These are phyloP conservation scores for Microctenopoma lineatum DNA, from an alignment of 2,797 vertebrate species.

Conservation along the genomic window DNA sequence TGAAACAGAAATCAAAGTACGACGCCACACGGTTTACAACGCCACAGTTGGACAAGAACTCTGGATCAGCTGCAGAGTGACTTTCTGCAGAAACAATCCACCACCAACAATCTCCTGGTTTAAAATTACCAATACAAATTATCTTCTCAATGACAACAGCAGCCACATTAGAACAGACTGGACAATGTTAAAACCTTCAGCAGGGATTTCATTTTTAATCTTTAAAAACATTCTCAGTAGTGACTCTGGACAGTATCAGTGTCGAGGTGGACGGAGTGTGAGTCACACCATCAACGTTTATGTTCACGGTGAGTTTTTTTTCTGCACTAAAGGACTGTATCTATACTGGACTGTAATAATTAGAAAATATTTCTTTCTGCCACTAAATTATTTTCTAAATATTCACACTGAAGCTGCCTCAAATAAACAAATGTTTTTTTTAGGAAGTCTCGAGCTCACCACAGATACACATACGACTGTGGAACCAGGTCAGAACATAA, in stretches of 20 bases:
- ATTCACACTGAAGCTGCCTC: no score
- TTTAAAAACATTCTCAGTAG: background rate
- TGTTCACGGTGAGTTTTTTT: slow-evolving; percentile 40
- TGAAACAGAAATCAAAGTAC: fast-evolving
- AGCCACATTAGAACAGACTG: background rate
- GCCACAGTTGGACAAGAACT: fast-evolving
- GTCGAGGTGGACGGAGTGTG: fast-evolving
- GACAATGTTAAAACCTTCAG: fast-evolving
- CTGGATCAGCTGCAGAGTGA: slow-evolving; percentile 4
- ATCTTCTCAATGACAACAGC: fast-evolving
- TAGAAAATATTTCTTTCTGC: background rate
- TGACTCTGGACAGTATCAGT: slow-evolving; percentile 39
- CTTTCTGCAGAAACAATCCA: background rate
- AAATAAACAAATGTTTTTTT: no score
- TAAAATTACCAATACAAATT: fast-evolving
- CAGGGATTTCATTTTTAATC: background rate
- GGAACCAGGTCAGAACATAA: no score
- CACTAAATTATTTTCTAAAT: background rate
- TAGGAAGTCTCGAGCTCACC: no score
- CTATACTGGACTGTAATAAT: background rate
- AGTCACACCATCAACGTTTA: slow-evolving; percentile 17
- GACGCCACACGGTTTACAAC: fast-evolving
- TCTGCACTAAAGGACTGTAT: background rate
- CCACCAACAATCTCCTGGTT: slow-evolving; percentile 34
- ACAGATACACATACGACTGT: no score